Evolutionary conservation across 2,888 invertebrate genomes (phyloP).

Genomic region (Epistrophe eligans): DNA sequence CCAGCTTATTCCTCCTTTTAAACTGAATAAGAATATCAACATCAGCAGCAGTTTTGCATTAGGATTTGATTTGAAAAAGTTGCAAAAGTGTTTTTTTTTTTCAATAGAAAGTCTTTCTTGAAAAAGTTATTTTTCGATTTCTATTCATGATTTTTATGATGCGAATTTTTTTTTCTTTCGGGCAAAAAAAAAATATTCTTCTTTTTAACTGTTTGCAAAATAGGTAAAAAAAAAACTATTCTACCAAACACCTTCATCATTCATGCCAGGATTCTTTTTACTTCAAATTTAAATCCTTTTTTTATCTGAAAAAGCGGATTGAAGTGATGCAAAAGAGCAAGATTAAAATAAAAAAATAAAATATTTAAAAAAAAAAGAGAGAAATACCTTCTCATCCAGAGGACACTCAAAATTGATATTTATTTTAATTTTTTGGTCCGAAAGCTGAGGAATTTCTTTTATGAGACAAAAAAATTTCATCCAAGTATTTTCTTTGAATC

Average conservation of each 20-base stretch:
- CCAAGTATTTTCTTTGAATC: background rate
- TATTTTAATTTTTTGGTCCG: background rate
- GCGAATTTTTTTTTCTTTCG: constrained; percentile 25
- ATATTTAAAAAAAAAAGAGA: background rate
- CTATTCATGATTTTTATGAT: constrained; percentile 45
- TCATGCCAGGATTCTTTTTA: constrained; percentile 14
- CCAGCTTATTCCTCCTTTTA: background rate
- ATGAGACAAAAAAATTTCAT: background rate
- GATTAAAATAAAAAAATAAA: background rate
- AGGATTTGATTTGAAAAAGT: constrained; percentile 62
- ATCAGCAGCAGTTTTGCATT: constrained; percentile 63
- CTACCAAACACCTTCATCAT: constrained; percentile 24
- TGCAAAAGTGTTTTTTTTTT: constrained; percentile 25
- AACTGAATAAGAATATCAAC: constrained; percentile 42
- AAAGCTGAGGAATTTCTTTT: background rate
- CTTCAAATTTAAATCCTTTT: constrained; percentile 51
- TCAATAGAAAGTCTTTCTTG: background rate
- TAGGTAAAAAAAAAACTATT: background rate
- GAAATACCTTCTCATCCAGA: background rate
- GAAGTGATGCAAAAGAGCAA: background rate
- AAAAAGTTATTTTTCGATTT: constrained; percentile 35
- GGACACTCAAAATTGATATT: background rate
- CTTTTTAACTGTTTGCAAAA: background rate
- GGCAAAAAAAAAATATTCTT: background rate
- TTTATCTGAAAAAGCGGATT: constrained; percentile 46